phyloP scores from a whole-genome alignment of 1,140 invertebrate genomes.

The Hormaphis cornu region DNA sequence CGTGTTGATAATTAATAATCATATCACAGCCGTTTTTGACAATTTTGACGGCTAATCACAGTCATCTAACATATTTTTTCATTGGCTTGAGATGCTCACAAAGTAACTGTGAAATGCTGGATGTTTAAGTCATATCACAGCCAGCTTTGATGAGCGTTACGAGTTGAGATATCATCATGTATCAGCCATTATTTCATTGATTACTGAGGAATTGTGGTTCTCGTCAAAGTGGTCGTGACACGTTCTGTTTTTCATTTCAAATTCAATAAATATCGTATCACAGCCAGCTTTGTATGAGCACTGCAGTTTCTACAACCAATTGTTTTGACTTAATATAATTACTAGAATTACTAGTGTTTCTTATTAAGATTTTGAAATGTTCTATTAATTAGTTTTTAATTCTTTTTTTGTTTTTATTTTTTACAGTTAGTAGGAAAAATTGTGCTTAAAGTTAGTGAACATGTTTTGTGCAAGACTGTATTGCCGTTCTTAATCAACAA shows the following conservation, averaged over 20 bases:
- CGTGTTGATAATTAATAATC: slow-evolving; percentile 55
- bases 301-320: slow-evolving; percentile 17
- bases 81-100: slow-evolving; percentile 40
- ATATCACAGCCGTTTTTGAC: slow-evolving; percentile 87
- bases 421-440: slow-evolving; percentile 27
- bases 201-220: slow-evolving; percentile 20
- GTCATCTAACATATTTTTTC: neutral
- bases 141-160: slow-evolving; percentile 70
- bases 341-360: neutral
- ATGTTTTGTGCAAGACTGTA: slow-evolving; percentile 2
- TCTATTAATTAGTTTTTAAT: neutral
- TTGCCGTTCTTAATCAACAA: slow-evolving; percentile 26
- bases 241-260: slow-evolving; percentile 21
- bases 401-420: neutral
- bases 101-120: slow-evolving; percentile 55
- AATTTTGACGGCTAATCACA: slow-evolving; percentile 52
- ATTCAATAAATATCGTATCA: slow-evolving; percentile 24
- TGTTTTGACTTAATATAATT: neutral
- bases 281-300: slow-evolving; percentile 32
- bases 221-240: slow-evolving; percentile 26
- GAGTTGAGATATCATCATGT: neutral
- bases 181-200: neutral
- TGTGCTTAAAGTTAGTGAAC: neutral
- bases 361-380: neutral
- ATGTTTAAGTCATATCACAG: slow-evolving; percentile 54